Evolutionary conservation across 2,888 invertebrate genomes (phyloP), one percentile per base, ranked within the genome.

Genomic region (Tigriopus californicus): DNA sequence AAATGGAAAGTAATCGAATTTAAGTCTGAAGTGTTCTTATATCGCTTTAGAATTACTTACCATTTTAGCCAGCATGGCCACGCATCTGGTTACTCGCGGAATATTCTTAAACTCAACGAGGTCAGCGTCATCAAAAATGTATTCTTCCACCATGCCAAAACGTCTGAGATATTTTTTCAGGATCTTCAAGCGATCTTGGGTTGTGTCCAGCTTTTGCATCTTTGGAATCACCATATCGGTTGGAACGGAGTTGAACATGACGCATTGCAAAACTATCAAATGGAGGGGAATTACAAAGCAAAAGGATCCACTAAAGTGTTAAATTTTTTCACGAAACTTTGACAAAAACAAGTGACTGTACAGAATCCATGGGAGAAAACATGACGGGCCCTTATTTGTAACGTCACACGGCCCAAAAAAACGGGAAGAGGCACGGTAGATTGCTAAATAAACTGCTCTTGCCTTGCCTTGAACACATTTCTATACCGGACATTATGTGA

Each of bases 61-160:
- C 18, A 54, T 54, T 40, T 54, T 54, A n/a, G 40, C 54, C 41
- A 54, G 40, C 54, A 54, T 54, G 6, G 54, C 54, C 33, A 54
- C 41, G 4, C 54, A 54, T 54, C 54, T 40, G 8, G 54, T 54
- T 5, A 54, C 54, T 5, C 41, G 33, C 5, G 54, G 54, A 12
- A 54, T 54, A 15, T 54, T 54, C 18, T 41, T 54, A 15, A 54
- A 41, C 22, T 54, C 54, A n/a, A 41, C 18, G 40, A 54, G 41
- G 2, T 54, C 54, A 15, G 33, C 13, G 11, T 18, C 33, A 12
- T 40, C 40, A 15, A 54, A 54, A 20, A 54, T 12, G 54, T 15
- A 54, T 41, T 54, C 41, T 12, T 54, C 54, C 15, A 41, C 40
- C 15, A 54, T 41, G n/a, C 54, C 41, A 41, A 40, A 54, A 18